Conservation (phyloP, 2,797 vertebrate species). For the Morus bassanus region DNA sequence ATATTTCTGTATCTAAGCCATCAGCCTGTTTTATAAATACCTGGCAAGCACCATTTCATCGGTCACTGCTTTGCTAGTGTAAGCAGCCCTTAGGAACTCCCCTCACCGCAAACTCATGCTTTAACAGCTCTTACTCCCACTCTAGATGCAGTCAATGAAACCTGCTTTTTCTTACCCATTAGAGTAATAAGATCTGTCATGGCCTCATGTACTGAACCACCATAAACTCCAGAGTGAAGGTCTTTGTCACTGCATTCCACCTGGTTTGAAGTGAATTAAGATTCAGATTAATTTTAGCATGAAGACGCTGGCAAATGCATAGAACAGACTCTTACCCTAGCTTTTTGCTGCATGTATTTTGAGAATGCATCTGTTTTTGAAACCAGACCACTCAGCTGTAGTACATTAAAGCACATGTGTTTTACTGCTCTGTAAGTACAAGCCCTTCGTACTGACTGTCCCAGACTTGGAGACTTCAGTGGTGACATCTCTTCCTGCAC, state of each 20-base stretch:
- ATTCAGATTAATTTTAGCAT: background rate
- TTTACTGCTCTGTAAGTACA: background rate
- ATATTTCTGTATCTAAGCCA: background rate
- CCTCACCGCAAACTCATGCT: background rate
- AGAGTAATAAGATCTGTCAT: constrained; percentile 92
- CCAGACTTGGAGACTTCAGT: background rate
- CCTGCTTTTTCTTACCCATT: constrained; percentile 81
- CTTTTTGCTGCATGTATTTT: background rate
- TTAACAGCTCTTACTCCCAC: background rate
- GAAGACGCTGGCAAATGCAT: background rate
- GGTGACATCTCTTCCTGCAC: background rate
- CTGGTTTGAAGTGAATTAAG: constrained; percentile 68
- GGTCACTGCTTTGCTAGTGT: background rate
- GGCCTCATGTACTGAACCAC: constrained; percentile 93
- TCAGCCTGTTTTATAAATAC: background rate
- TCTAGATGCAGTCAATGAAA: background rate
- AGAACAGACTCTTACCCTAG: background rate
- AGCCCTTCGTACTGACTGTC: background rate
- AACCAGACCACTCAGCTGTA: background rate
- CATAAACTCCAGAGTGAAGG: constrained; percentile 95
- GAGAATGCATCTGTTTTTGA: background rate
- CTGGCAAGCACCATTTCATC: background rate
- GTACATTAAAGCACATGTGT: background rate
- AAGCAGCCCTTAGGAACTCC: background rate
- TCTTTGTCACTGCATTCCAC: constrained; percentile 86